These are phyloP conservation scores for Staurois parvus DNA, from an alignment of 2,797 vertebrate species.

Conservation along the genomic window DNA sequence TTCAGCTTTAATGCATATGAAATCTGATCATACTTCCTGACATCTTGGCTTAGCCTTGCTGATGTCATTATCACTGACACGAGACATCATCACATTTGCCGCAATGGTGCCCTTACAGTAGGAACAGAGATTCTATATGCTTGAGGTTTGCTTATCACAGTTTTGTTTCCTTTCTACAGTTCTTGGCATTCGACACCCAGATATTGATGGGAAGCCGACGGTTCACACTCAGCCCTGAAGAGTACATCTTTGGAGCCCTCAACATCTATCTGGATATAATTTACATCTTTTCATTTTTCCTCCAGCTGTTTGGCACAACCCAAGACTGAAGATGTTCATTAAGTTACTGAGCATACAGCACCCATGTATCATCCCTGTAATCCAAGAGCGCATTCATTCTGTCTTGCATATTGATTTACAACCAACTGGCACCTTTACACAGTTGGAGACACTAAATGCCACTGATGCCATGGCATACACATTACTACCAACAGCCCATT, in stretches of 20 bases:
- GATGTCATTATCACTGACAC: too few relatives aligned
- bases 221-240: slow-evolving; percentile 89
- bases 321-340: slow-evolving; percentile 25
- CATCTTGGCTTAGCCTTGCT: too few relatives aligned
- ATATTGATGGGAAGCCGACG: slow-evolving; percentile 90
- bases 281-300: slow-evolving; percentile 93
- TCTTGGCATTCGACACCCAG: slow-evolving; percentile 94
- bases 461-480: neutral
- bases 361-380: neutral
- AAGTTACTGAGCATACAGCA: neutral
- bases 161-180: slow-evolving; percentile 73
- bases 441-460: neutral
- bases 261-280: slow-evolving; percentile 93
- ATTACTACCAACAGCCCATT: neutral
- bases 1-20: too few relatives aligned
- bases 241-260: slow-evolving; percentile 93
- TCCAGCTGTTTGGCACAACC: slow-evolving; percentile 87
- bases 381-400: slow-evolving; percentile 8
- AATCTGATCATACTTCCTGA: too few relatives aligned
- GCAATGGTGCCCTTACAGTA: too few relatives aligned
- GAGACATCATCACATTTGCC: too few relatives aligned
- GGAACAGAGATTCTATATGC: too few relatives aligned
- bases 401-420: neutral
- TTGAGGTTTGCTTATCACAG: slow-evolving; percentile 64
- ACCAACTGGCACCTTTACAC: neutral